Conservation (phyloP, 92 coral and sea anemone genomes). For the Paramuricea clavata region DNA sequence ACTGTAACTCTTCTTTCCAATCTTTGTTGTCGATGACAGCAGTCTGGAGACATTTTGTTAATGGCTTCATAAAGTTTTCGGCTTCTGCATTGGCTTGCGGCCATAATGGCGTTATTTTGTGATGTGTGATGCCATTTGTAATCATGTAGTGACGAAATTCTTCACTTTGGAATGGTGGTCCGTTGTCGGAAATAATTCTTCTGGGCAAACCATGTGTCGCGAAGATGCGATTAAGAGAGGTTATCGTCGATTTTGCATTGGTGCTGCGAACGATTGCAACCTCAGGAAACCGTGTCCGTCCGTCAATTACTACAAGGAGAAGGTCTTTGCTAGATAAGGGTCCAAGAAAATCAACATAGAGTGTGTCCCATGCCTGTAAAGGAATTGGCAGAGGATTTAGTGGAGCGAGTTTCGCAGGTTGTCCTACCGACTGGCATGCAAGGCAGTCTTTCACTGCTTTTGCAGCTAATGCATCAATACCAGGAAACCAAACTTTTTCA, state of each 20-base stretch:
- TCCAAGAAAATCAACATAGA: slow-evolving; percentile 27
- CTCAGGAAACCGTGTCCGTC: slow-evolving; percentile 24
- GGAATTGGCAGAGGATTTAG: slow-evolving; percentile 3
- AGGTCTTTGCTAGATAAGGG: slow-evolving; percentile 12
- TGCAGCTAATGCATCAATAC: background rate
- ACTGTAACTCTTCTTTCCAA: slow-evolving; percentile 16
- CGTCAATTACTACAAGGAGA: slow-evolving; percentile 16
- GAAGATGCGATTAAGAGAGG: background rate
- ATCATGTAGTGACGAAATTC: slow-evolving; percentile 8
- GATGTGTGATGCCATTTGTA: slow-evolving; percentile 12
- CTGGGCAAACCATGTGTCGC: slow-evolving; percentile 17
- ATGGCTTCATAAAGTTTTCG: slow-evolving; percentile 15
- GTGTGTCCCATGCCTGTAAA: slow-evolving; percentile 29
- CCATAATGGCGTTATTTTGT: slow-evolving; percentile 29
- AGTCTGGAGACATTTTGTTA: slow-evolving; percentile 30
- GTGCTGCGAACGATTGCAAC: slow-evolving; percentile 22
- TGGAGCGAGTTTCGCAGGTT: slow-evolving; percentile 17
- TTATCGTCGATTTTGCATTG: background rate
- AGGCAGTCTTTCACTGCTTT: background rate
- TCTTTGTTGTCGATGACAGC: slow-evolving; percentile 2
- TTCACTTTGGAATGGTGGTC: slow-evolving; percentile 28
- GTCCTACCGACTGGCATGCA: background rate
- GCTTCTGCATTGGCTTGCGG: slow-evolving; percentile 31
- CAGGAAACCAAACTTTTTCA: slow-evolving; percentile 2
- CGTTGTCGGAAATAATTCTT: slow-evolving; percentile 18